Conservation (phyloP, 1,140 invertebrate species). For the fruit fly (Drosophila melanogaster) region DNA sequence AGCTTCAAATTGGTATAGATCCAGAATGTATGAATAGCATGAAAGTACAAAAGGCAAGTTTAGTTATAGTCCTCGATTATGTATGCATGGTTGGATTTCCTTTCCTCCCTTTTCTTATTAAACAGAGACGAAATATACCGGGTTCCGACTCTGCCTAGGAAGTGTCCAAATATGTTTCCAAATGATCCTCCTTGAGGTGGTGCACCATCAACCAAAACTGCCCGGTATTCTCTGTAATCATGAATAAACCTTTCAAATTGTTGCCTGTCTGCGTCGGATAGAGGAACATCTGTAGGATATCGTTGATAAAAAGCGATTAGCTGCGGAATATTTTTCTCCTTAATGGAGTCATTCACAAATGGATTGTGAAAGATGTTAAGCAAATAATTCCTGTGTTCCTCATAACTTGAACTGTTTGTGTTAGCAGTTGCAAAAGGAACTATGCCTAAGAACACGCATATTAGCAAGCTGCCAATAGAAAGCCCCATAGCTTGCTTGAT, state of each 20-base stretch:
- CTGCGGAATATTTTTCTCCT: background rate
- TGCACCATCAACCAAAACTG: constrained; percentile 4
- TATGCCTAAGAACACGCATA: background rate
- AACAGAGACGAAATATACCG: background rate
- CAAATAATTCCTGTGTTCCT: background rate
- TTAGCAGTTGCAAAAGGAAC: background rate
- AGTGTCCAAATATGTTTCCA: background rate
- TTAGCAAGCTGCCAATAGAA: background rate
- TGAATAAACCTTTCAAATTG: constrained; percentile 12
- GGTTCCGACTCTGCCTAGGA: constrained; percentile 1
- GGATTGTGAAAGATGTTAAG: constrained; percentile 1
- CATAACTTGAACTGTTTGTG: constrained; percentile 1
- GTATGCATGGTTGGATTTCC: background rate
- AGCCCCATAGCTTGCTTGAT: background rate
- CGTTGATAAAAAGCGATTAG: constrained; percentile 10
- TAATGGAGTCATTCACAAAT: background rate
- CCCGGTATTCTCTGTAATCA: background rate
- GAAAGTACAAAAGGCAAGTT: no score
- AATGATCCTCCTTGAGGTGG: constrained; percentile 4
- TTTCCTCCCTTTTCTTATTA: background rate
- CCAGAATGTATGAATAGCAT: no score
- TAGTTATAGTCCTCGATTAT: no score
- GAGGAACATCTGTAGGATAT: constrained; percentile 7
- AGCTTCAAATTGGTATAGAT: no score
- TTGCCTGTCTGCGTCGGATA: background rate